Evolutionary conservation across 2,888 invertebrate genomes (phyloP).

Genomic region (Campoplex nolae): DNA sequence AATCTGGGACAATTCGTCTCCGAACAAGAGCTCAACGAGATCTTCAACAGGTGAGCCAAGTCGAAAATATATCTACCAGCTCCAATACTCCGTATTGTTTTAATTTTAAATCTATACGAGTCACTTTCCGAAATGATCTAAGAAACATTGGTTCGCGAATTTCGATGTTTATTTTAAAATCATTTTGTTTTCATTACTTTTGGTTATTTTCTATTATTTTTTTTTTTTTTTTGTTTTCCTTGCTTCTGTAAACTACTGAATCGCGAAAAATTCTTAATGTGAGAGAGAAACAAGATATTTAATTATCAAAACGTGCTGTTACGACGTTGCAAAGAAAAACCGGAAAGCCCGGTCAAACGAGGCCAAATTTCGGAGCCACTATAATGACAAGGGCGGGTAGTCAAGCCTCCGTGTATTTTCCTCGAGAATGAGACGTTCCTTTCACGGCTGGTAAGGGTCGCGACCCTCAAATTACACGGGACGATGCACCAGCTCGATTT

Average conservation of each 20-base stretch:
- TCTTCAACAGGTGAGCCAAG: slow-evolving; percentile 96
- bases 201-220: background rate
- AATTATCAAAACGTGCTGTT: background rate
- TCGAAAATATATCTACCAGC: slow-evolving; percentile 25
- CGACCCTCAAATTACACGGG: slow-evolving; percentile 72
- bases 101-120: slow-evolving; percentile 21
- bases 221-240: slow-evolving; percentile 22
- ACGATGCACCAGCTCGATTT: slow-evolving; percentile 68
- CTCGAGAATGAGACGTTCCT: slow-evolving; percentile 19
- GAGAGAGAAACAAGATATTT: background rate
- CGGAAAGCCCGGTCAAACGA: slow-evolving; percentile 43
- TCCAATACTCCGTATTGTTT: background rate
- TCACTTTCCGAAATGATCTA: background rate
- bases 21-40: slow-evolving; percentile 99
- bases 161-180: background rate
- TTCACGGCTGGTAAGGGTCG: slow-evolving; percentile 42
- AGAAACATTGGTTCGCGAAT: slow-evolving; percentile 28
- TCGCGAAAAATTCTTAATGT: background rate
- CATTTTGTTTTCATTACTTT: slow-evolving; percentile 24
- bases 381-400: slow-evolving; percentile 49
- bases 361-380: slow-evolving; percentile 46
- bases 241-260: background rate
- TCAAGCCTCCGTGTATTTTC: slow-evolving; percentile 16
- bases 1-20: slow-evolving; percentile 99
- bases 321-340: slow-evolving; percentile 16